Base-by-base conservation (phyloP, 2,113 vertebrate genomes). In the Channa argus region DNA sequence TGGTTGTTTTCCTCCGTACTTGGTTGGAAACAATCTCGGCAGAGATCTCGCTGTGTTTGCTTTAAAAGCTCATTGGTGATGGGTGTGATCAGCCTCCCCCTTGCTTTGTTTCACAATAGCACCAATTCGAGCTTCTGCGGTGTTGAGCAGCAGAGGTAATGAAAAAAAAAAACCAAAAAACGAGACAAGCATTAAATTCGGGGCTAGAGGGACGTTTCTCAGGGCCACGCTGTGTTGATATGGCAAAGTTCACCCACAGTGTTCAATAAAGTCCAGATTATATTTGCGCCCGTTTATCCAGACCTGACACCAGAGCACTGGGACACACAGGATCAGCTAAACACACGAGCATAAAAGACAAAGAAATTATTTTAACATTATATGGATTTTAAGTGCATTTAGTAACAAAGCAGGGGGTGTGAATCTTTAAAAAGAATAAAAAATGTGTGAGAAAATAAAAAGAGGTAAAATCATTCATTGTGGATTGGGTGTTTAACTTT, bases 21-120 rank as follows among this genome's bases (percentile, higher is more conserved):
- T 12, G 62, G 58, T 67, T 49, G 54, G 70, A 87, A 89, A 79
- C 59, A 65, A 71, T 79, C 65, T 12, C 61, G 12, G 83, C 80
- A 86, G 82, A 81, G 24, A 24, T 24, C 41, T 10, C 47, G 44
- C 64, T 45, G 68, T 39, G 83, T 77, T 78, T n/a, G 79, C 83
- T 86, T 82, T 83, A 71, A 46, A 70, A 83, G 63, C 84, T 49
- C 36, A 37, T 81, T 66, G 47, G 74, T 58, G 74, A 70, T 76
- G 82, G 39, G 52, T 84, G 67, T 62, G 61, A 85, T 87, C 87
- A 46, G 77, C 73, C 63, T 70, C 69, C 68, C 58, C 62, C 24
- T 63, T 74, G 79, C 69, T 87, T 73, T 70, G 63, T 88, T 83
- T 89, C 82, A 86, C 73, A 63, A 85, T 94, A 95, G 94, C 94